Percentiles rank a stretch among this genome's conserved stretches.
These are phyloP conservation scores for Anthopleura xanthogrammica DNA, from an alignment of 92 coral and sea anemone species.

Conservation along the genomic window DNA sequence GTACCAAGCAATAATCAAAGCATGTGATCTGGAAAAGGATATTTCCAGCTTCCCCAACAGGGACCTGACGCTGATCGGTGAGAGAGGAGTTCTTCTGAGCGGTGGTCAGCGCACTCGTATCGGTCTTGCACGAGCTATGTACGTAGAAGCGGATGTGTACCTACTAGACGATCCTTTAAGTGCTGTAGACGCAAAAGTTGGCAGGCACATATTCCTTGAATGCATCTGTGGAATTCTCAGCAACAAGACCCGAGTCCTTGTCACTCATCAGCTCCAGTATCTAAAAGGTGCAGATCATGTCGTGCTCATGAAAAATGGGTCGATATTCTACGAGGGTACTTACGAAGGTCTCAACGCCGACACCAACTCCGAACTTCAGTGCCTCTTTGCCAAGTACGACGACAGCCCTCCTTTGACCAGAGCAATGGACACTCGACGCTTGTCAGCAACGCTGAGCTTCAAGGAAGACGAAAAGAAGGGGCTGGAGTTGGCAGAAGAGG, in stretches of 20 bases:
- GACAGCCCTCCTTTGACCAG: constrained; percentile 43
- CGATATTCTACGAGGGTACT: constrained; percentile 33
- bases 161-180: constrained; percentile 43
- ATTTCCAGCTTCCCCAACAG: constrained; percentile 28
- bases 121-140: constrained; percentile 45
- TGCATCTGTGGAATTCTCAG: constrained; percentile 37
- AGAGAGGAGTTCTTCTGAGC: constrained; percentile 34
- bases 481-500: constrained; percentile 43
- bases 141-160: constrained; percentile 42
- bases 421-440: constrained; percentile 27
- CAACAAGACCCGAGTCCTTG: constrained; percentile 34
- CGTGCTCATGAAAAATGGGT: constrained; percentile 31
- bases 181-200: constrained; percentile 47
- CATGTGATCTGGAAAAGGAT: constrained; percentile 39
- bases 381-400: constrained; percentile 31
- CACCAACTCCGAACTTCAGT: constrained; percentile 22
- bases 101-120: constrained; percentile 53
- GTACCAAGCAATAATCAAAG: constrained; percentile 24
- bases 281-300: constrained; percentile 45
- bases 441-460: constrained; percentile 15
- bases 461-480: constrained; percentile 28
- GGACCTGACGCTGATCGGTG: constrained; percentile 42
- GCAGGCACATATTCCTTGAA: constrained; percentile 36
- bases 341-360: constrained; percentile 32
- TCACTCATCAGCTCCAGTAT: constrained; percentile 43